Base-by-base conservation (phyloP, 2,113 vertebrate genomes). In the Stictonetta naevosa region DNA sequence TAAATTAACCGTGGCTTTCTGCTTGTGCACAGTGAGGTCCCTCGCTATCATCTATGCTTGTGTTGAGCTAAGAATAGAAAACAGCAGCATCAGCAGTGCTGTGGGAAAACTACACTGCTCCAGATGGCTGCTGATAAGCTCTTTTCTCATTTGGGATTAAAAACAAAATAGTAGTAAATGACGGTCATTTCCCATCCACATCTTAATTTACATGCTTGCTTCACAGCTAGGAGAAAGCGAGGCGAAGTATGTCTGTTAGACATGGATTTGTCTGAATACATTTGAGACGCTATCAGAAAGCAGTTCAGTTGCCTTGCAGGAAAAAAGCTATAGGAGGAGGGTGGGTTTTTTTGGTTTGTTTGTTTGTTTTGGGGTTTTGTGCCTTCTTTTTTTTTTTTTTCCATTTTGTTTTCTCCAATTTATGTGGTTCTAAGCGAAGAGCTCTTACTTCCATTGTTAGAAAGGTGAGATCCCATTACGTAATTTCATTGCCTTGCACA, bases 41-140 rank as follows among this genome's bases (percentile, higher is more conserved):
- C 62, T 94, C 8, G 0, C 96, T 96, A 81, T 97, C 83, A 92
- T 97, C 95, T 92, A 58, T 42, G 80, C 94, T 59, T 91, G 10
- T 89, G 83, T 31, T 60, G 83, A 84, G 92, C 92, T 96, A 97
- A 97, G 95, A 97, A 97, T 97, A 97, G 96, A 96, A 96, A 96
- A 97, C 84, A 92, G 94, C 96, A 93, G 68, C 91, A 89, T 96
- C 95, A 97, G 95, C 96, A 96, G 42, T 79, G 81, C 92, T 96
- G 95, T 97, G 96, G 94, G 96, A 97, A 97, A 97, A 93, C 48
- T 82, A 38, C 74, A 60, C 81, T 58, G 36, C 33, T 93, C 96
- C 96, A 97, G 95, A 97, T 97, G 96, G 80, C 80, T 96, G 52
- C 83, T 93, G 88, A 89, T 94, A 94, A 84, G 63, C 29, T 56